Percentiles rank a stretch among this genome's conserved stretches.
phyloP scores from a whole-genome alignment of 35 echinoderm and acorn worm species.

The Ophiothrix spiculata region DNA sequence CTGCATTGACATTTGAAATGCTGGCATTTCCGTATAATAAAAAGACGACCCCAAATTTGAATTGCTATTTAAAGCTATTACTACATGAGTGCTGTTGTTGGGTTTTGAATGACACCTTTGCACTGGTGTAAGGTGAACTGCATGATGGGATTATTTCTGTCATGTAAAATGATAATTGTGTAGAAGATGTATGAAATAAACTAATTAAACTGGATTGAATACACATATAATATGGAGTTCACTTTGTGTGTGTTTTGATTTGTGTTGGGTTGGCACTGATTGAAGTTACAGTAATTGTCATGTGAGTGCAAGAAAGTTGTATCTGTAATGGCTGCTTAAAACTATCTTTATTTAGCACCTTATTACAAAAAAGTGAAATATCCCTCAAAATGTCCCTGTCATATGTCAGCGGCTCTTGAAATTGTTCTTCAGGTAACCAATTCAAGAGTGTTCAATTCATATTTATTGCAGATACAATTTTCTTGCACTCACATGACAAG shows the following conservation, averaged over 20 bases:
- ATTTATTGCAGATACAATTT: no score
- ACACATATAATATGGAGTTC: not conserved
- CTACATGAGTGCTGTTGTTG: not conserved
- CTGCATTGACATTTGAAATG: slow-evolving; percentile 5
- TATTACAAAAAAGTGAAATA: no score
- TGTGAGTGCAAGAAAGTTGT: no score
- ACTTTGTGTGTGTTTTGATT: not conserved
- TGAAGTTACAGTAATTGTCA: no score
- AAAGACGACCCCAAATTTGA: not conserved
- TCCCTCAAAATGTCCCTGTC: no score
- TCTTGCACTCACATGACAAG: no score
- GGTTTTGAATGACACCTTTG: not conserved
- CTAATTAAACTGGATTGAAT: slow-evolving; percentile 12
- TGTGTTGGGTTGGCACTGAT: not conserved
- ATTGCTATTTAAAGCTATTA: not conserved
- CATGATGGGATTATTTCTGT: not conserved
- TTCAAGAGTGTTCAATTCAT: no score
- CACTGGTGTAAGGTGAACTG: slow-evolving; percentile 4
- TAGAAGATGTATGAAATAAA: slow-evolving; percentile 1
- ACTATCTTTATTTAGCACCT: no score
- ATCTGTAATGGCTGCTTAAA: no score
- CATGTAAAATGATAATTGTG: slow-evolving; percentile 8
- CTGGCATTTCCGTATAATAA: slow-evolving; percentile 1
- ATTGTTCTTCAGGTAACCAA: no score
- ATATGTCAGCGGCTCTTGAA: no score